Base-by-base conservation (phyloP, 1,140 invertebrate species). In the Neodiprion fabricii region DNA sequence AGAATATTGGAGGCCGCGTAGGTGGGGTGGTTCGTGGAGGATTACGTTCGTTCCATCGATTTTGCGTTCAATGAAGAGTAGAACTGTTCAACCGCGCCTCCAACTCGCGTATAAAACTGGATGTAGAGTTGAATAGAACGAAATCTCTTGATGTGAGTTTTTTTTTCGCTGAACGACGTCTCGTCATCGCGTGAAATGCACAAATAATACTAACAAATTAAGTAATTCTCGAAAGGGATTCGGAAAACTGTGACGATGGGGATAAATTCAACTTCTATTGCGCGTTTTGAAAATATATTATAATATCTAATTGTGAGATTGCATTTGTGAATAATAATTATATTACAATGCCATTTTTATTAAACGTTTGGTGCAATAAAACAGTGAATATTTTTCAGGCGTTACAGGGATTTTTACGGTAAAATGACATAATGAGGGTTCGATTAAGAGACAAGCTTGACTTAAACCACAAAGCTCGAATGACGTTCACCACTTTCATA, bases 351-450 rank as follows among this genome's bases (percentile, higher is more conserved):
- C 28, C 5, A 40, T 40, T 40, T 40, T 40, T 5, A 40, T 21
- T 21, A 5, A 5, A 40, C 5, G 28, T 40, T 40, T 40, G 28
- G 28, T 40, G 28, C 28, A 2, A 40, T 40, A 40, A 40, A 40
- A 40, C 28, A 40, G 3, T 61, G 4, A 14, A 17, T 61, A 61
- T 61, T 17, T 12, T 61, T 69, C 11, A 11, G 12, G 47, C 3
- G 0, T 47, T 23, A 40, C 5, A 47, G 68, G 11, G 21, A 69
- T 14, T 28, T 23, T 7, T 5, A 1, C 68, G 68, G 68, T 47
- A 82, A 70, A 77, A 82, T 82, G 80, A 72, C 74, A 75, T 49
- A 80, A 71, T 71, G 74, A 82, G 81, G 80, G 78, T 76, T 73
- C 80, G 76, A 79, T 71, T 67, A 71, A 75, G 72, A 76, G 72